Base-by-base conservation (phyloP, 2,113 vertebrate genomes). In the Eulemur rufifrons region DNA sequence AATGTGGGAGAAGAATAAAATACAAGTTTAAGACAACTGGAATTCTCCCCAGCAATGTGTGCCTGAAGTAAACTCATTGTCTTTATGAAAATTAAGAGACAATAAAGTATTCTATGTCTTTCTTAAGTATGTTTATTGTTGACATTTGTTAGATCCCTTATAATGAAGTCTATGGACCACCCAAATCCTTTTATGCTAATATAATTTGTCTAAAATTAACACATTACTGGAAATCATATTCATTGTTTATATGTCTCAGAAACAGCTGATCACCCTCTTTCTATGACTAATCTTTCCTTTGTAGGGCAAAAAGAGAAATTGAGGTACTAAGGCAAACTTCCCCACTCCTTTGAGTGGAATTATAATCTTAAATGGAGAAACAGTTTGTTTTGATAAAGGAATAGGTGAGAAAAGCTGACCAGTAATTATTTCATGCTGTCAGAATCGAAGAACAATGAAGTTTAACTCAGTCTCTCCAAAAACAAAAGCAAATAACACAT, bases 91-190 rank as follows among this genome's bases (percentile, higher is more conserved):
- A 94, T 37, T 68, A 56, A 89, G 95, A 97, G 47, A 96, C n/a
- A 96, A 95, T 82, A 74, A 86, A 66, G n/a, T 47, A 94, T 76
- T 92, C 83, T 90, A 63, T 52, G 25, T 2, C 20, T 50, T 88
- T 86, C 77, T 91, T 89, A 96, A 94, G 92, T 89, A 63, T 52
- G 34, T 73, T 95, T 82, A 61, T 71, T 96, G 61, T 52, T 97
- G 88, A 94, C 64, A 94, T 45, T 95, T 77, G 37, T 83, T 71
- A 94, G 50, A 77, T 64, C 29, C n/a, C 69, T 93, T 93, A 71
- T 61, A 95, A 73, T 64, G 56, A 96, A 93, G 84, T 61, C 63
- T 63, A 29, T 50, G 23, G 96, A 71, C 97, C 97, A 96, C 95
- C 95, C 93, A 95, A 80, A 94, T 56, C 73, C 50, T 95, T 87